Evolutionary conservation across 2,113 vertebrate genomes (phyloP), one percentile per base, ranked within the genome.

Genomic region (Cacatua alba): DNA sequence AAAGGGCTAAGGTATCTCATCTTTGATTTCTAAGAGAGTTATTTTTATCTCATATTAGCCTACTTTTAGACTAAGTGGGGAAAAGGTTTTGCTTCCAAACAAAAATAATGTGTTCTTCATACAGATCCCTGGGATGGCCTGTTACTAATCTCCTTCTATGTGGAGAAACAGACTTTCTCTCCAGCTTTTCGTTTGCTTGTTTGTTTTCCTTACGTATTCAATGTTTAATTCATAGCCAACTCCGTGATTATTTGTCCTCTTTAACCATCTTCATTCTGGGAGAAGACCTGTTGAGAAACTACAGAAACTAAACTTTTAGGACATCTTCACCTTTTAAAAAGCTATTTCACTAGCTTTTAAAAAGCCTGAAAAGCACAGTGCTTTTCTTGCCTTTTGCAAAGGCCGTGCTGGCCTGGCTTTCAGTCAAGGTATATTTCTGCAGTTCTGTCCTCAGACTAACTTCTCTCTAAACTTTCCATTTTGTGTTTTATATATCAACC

Each of bases 51-150:
- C 41, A 41, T 65, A 60, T 60, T 35, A 62, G 26, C 10, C 43
- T 81, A 11, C 37, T 89, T 91, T 84, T 67, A 92, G 43, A 68
- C 26, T 41, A 41, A 69, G 2, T 41, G 23, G 7, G 28, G 86
- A 78, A 91, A 81, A 90, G 7, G 5, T 65, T 94, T 70, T 84
- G 80, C 51, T 95, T 92, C 60, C 69, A 75, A 84, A 91, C 25
- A 70, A 75, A 89, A 78, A 43, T 43, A 67, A 68, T 67, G n/a
- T 2, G 8, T 25, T 84, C 21, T 67, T 49, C 55, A 67, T 35
- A 20, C 25, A 94, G 17, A 43, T 46, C 14, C 13, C 15, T 63
- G 46, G 9, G 25, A 65, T 68, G 13, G 25, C 9, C 44, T 89
- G 52, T 84, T 74, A 49, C 25, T 51, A 78, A 63, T 28, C 11